phyloP scores from a whole-genome alignment of 2,797 vertebrate species.

The Mus spretus region DNA sequence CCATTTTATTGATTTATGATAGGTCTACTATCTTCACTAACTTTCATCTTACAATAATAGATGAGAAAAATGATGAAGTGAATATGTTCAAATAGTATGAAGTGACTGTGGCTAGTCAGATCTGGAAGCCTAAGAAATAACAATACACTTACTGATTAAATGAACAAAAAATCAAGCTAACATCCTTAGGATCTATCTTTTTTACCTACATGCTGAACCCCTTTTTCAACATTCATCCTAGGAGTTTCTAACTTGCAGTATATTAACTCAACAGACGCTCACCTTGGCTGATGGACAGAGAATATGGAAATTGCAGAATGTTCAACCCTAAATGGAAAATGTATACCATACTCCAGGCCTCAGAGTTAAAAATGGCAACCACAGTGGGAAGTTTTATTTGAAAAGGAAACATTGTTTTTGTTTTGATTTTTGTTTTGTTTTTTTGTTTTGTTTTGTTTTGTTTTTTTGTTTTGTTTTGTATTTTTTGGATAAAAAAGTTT shows the following conservation, averaged over 20 bases:
- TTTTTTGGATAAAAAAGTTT: background rate
- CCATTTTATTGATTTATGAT: background rate
- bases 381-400: background rate
- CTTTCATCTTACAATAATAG: background rate
- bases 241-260: too few relatives aligned
- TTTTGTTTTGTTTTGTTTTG: too few relatives aligned
- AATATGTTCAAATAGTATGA: too few relatives aligned
- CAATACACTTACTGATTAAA: background rate
- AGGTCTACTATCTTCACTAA: background rate
- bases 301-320: too few relatives aligned
- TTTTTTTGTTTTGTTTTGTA: too few relatives aligned
- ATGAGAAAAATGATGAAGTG: background rate
- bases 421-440: too few relatives aligned
- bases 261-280: background rate
- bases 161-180: too few relatives aligned
- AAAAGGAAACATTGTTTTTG: too few relatives aligned
- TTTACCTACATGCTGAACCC: background rate
- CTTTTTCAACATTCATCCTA: too few relatives aligned
- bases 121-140: background rate
- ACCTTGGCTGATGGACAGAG: background rate
- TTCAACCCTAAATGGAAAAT: background rate
- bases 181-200: too few relatives aligned
- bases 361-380: too few relatives aligned
- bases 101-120: too few relatives aligned
- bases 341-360: background rate